A percentile compares a stretch with the other conserved stretches of the same genome.
These are phyloP conservation scores for Lucinisca nassula DNA, from an alignment of 2,888 invertebrate species.

Conservation along the genomic window DNA sequence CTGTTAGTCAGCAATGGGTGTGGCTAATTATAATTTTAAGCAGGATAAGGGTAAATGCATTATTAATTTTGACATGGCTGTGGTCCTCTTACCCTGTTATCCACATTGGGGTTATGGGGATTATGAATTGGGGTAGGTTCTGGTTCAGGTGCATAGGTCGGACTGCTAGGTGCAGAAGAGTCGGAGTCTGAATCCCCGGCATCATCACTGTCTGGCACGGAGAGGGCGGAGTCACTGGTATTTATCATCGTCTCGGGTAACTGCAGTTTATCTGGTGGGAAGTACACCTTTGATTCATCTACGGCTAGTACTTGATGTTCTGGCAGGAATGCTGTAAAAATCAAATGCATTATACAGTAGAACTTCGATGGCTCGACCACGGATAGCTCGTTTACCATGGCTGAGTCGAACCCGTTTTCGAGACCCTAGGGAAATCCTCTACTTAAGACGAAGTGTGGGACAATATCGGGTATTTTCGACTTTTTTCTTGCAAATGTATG, in stretches of 20 bases:
- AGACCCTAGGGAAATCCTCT: too few species aligned
- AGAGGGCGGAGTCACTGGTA: conserved; percentile 87
- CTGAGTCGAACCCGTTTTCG: too few species aligned
- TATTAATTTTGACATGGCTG: too few species aligned
- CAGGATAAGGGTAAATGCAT: too few species aligned
- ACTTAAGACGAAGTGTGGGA: too few species aligned
- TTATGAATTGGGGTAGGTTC: conserved; percentile 50
- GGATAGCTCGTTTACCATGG: too few species aligned
- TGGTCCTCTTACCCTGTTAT: conserved; percentile 63
- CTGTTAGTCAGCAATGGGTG: too few species aligned
- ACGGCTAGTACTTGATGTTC: conserved; percentile 86
- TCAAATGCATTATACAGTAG: too few species aligned
- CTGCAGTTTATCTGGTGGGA: conserved; percentile 96
- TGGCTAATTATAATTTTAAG: too few species aligned
- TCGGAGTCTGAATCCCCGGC: conserved; percentile 82
- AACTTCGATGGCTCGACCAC: too few species aligned
- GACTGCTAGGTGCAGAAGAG: conserved; percentile 51
- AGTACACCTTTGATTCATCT: conserved; percentile 91
- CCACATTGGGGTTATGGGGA: conserved; percentile 42
- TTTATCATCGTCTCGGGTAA: conserved; percentile 91
- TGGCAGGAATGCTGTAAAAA: conserved; percentile 78
- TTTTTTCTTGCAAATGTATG: too few species aligned
- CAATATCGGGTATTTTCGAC: too few species aligned
- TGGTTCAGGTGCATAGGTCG: conserved; percentile 62
- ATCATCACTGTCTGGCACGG: conserved; percentile 85